These are phyloP conservation scores for Protaetia brevitarsis DNA, from an alignment of 1,140 invertebrate genomes.

Conservation along the genomic window DNA sequence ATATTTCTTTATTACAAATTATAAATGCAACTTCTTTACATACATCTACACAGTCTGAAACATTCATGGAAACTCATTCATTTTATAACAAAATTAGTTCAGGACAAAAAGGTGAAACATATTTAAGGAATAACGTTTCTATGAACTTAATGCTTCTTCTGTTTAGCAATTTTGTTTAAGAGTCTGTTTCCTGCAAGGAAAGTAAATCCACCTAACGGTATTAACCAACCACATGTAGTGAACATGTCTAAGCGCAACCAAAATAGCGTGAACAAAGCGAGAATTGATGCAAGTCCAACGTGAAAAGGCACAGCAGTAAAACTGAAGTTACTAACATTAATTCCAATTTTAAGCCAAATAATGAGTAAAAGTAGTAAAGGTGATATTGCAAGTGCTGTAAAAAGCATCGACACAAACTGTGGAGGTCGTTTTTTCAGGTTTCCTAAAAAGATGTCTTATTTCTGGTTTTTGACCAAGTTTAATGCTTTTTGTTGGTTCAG, in stretches of 20 bases:
- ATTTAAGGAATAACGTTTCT: background rate
- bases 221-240: slow-evolving; percentile 85
- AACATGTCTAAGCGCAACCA: slow-evolving; percentile 96
- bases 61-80: slow-evolving; percentile 7
- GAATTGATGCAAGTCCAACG: slow-evolving; percentile 74
- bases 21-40: slow-evolving; percentile 7
- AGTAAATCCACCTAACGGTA: slow-evolving; percentile 77
- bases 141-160: slow-evolving; percentile 20
- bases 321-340: slow-evolving; percentile 86
- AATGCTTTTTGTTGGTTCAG: slow-evolving; percentile 42
- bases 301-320: slow-evolving; percentile 84
- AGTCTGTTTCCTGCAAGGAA: slow-evolving; percentile 92
- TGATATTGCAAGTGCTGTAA: slow-evolving; percentile 77
- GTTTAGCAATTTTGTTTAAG: slow-evolving; percentile 66
- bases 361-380: slow-evolving; percentile 82
- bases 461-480: slow-evolving; percentile 68
- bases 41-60: background rate
- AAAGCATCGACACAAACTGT: slow-evolving; percentile 81
- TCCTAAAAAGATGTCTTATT: slow-evolving; percentile 90
- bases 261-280: slow-evolving; percentile 83
- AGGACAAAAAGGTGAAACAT: background rate
- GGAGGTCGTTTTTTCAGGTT: slow-evolving; percentile 89
- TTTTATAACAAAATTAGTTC: background rate
- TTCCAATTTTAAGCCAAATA: slow-evolving; percentile 84
- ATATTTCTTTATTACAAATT: slow-evolving; percentile 16